Evolutionary conservation across 1,140 invertebrate species (phyloP).

Genomic region (Pseudachorutes palmiensis): DNA sequence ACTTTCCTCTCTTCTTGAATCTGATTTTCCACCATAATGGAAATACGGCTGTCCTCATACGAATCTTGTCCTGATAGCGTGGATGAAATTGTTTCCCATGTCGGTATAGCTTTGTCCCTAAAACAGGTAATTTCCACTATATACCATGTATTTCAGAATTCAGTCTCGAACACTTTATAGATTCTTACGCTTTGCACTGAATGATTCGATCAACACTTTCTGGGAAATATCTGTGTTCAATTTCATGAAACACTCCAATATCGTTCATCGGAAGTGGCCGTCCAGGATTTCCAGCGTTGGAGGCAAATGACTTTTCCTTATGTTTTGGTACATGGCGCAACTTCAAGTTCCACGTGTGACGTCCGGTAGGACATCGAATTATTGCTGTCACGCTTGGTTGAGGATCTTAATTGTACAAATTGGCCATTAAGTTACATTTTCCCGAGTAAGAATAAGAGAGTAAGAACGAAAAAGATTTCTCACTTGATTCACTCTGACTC

Average conservation of each 20-base stretch:
- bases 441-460: neutral
- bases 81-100: constrained; percentile 60
- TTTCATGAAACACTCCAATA: constrained; percentile 48
- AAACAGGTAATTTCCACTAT: no score
- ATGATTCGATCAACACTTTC: constrained; percentile 71
- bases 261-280: constrained; percentile 69
- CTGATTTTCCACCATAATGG: constrained; percentile 40
- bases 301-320: constrained; percentile 44
- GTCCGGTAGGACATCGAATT: constrained; percentile 81
- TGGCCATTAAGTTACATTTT: no score
- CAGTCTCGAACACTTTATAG: no score
- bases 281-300: constrained; percentile 59
- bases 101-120: constrained; percentile 76
- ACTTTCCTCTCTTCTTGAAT: constrained; percentile 34
- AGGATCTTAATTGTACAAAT: no score
- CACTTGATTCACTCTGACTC: constrained; percentile 41
- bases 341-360: constrained; percentile 90
- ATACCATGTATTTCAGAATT: no score
- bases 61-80: constrained; percentile 46
- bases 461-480: neutral
- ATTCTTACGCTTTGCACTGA: constrained; percentile 66
- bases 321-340: constrained; percentile 69
- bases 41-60: constrained; percentile 49
- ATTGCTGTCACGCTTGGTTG: constrained; percentile 61
- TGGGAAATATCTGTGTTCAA: constrained; percentile 61